Evolutionary conservation across 1,140 invertebrate species (phyloP).

Genomic region (Diabrotica undecimpunctata): DNA sequence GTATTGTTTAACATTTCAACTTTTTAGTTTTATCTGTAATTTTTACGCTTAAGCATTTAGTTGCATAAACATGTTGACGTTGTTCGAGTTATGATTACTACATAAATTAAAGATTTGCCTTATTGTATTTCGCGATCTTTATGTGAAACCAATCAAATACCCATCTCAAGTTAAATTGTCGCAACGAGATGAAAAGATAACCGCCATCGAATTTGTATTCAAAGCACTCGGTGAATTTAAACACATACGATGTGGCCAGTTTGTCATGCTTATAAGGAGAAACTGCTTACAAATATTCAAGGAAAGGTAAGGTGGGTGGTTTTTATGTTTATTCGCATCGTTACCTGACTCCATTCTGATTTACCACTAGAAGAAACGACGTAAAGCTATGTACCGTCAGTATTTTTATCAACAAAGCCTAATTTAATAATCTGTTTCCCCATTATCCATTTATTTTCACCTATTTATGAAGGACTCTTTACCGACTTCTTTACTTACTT

Average conservation of each 20-base stretch:
- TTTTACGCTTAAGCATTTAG: too few relatives aligned
- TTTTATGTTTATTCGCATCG: slow-evolving; percentile 20
- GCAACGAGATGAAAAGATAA: slow-evolving; percentile 20
- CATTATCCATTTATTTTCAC: too few relatives aligned
- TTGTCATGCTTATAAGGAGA: slow-evolving; percentile 28
- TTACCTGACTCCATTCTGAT: slow-evolving; percentile 11
- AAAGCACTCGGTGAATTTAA: slow-evolving; percentile 11
- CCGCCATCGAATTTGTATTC: slow-evolving; percentile 21
- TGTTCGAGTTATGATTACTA: neutral
- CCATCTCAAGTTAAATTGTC: slow-evolving; percentile 6
- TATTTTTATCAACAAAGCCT: too few relatives aligned
- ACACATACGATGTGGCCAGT: slow-evolving; percentile 21
- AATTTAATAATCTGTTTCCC: too few relatives aligned
- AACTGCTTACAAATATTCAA: slow-evolving; percentile 20
- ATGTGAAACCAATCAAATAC: slow-evolving; percentile 12
- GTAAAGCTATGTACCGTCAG: neutral
- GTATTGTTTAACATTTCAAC: too few relatives aligned
- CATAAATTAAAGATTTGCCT: neutral
- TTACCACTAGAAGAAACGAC: slow-evolving; percentile 2
- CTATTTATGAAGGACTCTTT: too few relatives aligned
- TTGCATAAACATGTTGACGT: neutral
- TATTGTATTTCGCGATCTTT: neutral
- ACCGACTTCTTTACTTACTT: too few relatives aligned
- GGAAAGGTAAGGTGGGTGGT: slow-evolving; percentile 27
- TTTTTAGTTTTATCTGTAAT: too few relatives aligned